A percentile compares a stretch with the other conserved stretches of the same genome.
These are phyloP conservation scores for Lymantria monacha DNA, from an alignment of 2,888 invertebrate genomes.

Conservation along the genomic window DNA sequence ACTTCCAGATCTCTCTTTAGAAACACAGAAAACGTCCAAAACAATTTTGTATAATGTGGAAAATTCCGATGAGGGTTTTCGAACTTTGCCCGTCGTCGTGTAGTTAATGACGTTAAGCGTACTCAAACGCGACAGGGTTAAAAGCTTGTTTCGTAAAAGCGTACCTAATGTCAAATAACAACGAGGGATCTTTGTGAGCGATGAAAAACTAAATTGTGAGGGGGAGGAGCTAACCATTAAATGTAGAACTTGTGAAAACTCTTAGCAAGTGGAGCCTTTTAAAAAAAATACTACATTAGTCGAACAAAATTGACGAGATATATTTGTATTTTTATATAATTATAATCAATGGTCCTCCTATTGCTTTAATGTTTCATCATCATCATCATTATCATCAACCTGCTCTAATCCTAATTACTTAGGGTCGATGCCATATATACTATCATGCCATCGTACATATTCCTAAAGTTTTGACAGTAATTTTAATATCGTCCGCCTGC, in stretches of 20 bases:
- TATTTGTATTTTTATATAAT: too few species aligned
- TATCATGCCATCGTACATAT: too few species aligned
- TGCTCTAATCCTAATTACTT: too few species aligned
- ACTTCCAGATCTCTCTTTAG: slow-evolving; percentile 30
- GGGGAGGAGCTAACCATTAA: slow-evolving; percentile 28
- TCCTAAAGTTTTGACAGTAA: too few species aligned
- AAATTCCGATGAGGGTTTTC: slow-evolving; percentile 38
- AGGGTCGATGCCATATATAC: too few species aligned
- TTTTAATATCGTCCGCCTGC: too few species aligned
- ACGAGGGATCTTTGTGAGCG: slow-evolving; percentile 35
- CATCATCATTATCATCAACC: too few species aligned
- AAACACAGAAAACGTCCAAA: slow-evolving; percentile 27
- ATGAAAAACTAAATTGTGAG: slow-evolving; percentile 49
- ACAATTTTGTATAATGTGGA: slow-evolving; percentile 40
- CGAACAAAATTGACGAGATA: too few species aligned
- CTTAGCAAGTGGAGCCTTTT: slow-evolving; percentile 33
- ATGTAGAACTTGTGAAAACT: slow-evolving; percentile 35
- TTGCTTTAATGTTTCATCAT: too few species aligned
- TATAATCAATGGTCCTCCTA: too few species aligned
- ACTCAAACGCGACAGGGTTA: slow-evolving; percentile 38
- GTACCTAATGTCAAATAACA: slow-evolving; percentile 45
- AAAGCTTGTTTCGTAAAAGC: slow-evolving; percentile 42
- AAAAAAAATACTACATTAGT: slow-evolving; percentile 10
- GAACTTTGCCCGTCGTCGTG: slow-evolving; percentile 28
- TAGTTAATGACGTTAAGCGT: slow-evolving; percentile 41